Base-by-base conservation (phyloP, 2,888 invertebrate genomes). In the Gymnosoma rotundatum region DNA sequence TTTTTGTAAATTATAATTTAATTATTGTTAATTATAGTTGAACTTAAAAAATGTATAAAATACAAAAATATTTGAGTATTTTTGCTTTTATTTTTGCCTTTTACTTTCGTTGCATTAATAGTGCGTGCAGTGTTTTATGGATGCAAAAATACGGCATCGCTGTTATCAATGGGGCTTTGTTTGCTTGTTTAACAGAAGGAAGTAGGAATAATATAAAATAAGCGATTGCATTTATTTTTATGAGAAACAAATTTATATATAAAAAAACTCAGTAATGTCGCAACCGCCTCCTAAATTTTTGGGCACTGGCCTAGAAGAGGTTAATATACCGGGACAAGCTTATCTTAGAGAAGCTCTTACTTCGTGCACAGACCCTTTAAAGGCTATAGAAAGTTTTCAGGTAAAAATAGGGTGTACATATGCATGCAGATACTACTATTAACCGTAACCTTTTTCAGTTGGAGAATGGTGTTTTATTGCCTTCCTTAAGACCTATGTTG, bases 301-400 rank as follows among this genome's bases (percentile, higher is more conserved):
- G 50, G 94, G 94, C 9, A 94, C 95, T 42, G 96, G 96, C 0
- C 92, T 97, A 76, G 97, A 97, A 92, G 96, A 97, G 86, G 95
- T 97, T 2, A 97, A 97, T 16, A 96, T 98, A 83, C 96, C 97
- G 0, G 98, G 97, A 0, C 96, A 97, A 89, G 94, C 95, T n/a
- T 96, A 94, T 91, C 93, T 98, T n/a, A 93, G 96, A 67, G 98
- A 98, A 92, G 97, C 98, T 14, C 93, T 99, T 18, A 98, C 98
- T 16, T 98, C 97, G 89, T 98, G 98, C 91, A 97, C 98, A 0
- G 98, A 99, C 93, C 99, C 99, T 14, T 92, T 99, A 52, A 98
- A 98, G 93, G 98, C 99, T n/a, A 99, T 99, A 86, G 98, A 98
- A 93, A 98, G 98, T 92, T 99, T 99, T 93, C 98, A 99, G 93